Base-by-base conservation (phyloP, 2,797 vertebrate species). In the Sebastes oblongus region DNA sequence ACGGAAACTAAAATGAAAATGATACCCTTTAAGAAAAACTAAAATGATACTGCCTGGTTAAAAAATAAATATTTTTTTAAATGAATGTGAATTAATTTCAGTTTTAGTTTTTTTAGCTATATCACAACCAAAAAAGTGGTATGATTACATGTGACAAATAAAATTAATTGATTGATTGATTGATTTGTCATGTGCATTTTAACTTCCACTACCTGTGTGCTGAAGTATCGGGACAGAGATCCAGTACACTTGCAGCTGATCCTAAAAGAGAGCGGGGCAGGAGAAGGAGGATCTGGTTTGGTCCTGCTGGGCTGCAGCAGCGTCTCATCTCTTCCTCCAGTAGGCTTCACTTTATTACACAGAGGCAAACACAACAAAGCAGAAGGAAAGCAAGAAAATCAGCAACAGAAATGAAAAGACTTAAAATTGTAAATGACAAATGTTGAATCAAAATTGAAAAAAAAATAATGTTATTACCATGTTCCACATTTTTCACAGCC, bases 211-310 rank as follows among this genome's bases (percentile, higher is more conserved):
- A 94, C 94, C 97, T 98, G 97, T 13, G 96, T 42, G 24, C 88
- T 91, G 77, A 97, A 88, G 67, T 70, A 75, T 90, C 92, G 96
- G 39, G 96, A 92, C 75, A 97, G 30, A 0, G 91, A 86, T 78
- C 98, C 98, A 39, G 96, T 97, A 71, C 97, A 98, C 64, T 97
- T 97, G 91, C 98, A 98, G 72, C 95, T 97, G 74, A 99, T 96
- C 91, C 98, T 95, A 84, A 99, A 99, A 6, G 93, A 90, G 36
- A 94, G 61, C 1, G 27, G 22, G 3, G 20, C 30, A 50, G 65
- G 62, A 62, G 60, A 13, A 24, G 58, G 7, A 4, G 6, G 12
- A 8, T 62, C 46, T 62, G 70, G 66, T 59, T 74, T 42, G 39
- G 66, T 71, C 24, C n/a, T 55, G 54, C 69, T 64, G 69, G n/a